Percentiles rank a stretch among this genome's conserved stretches.
These are phyloP conservation scores for Sylvilagus floridanus DNA, from an alignment of 2,797 vertebrate genomes.

Conservation along the genomic window DNA sequence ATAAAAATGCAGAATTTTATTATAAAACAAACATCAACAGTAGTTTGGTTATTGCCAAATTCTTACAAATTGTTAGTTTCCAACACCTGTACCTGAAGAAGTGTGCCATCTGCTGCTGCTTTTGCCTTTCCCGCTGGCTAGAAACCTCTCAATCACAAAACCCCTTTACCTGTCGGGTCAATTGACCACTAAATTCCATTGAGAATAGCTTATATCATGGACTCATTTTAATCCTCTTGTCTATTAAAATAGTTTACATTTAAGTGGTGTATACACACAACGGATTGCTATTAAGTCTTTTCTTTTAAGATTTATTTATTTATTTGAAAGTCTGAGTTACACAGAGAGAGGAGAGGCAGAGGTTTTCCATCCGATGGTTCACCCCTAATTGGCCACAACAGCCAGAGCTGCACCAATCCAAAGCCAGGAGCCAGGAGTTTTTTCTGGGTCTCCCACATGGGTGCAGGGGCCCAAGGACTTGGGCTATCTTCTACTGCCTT, in stretches of 20 bases:
- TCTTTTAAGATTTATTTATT: no score
- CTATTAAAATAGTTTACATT: not conserved
- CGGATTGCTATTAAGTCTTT: not conserved
- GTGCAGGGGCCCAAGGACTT: no score
- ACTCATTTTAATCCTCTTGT: not conserved
- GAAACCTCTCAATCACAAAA: not conserved
- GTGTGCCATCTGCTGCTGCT: not conserved
- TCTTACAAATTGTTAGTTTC: conserved; percentile 1
- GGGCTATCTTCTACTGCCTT: no score
- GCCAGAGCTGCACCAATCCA: no score
- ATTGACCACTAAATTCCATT: not conserved
- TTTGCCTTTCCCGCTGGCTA: not conserved
- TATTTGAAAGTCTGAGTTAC: no score
- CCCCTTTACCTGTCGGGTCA: not conserved
- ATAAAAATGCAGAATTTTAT: not conserved
- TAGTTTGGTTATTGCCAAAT: not conserved
- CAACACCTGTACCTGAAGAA: not conserved
- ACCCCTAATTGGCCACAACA: no score
- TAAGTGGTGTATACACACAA: not conserved
- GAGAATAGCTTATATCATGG: not conserved
- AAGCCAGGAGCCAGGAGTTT: no score
- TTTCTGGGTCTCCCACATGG: no score
- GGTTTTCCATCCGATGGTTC: no score
- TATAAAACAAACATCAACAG: not conserved
- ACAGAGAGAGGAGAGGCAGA: no score